Base-by-base conservation (phyloP, 2,797 vertebrate species). In the Zenarchopterus dispar region DNA sequence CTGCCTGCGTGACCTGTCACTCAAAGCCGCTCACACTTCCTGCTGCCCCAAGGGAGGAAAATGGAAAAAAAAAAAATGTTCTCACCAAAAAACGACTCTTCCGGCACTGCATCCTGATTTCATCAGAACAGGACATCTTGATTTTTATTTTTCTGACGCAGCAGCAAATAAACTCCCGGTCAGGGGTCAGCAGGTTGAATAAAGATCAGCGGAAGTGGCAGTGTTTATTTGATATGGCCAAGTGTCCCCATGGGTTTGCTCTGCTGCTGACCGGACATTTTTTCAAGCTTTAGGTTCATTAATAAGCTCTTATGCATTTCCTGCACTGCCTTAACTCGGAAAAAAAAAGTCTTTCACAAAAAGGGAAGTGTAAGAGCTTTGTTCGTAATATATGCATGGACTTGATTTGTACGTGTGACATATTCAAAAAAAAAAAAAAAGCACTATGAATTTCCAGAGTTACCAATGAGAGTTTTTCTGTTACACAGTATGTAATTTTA, bases 21-120 rank as follows among this genome's bases (percentile, higher is more conserved):
- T 86, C 85, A 85, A 42, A 74, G 31, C 52, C 33, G 4, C 72
- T 75, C 62, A 51, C 66, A 67, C 75, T 84, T 84, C 86, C 85
- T 80, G 67, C 65, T 47, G 63, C 54, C 70, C 61, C 52, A 0
- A 39, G 74, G 53, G 6, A 50, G 31, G 67, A 56, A 70, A 28
- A 3, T 1, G 28, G 5, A 28, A 19, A 9, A 11, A 64, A 45
- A 56, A 67, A 66, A 70, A 66, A 65, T 71, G 21, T 44, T 58
- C 48, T 62, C 56, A 22, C 49, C 9, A 21, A 36, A 42, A 43
- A 19, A 42, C n/a, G 11, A 11, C 17, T 53, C 52, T 33, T 50
- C n/a, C 0, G 62, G 53, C 64, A 1, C 21, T n/a, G 56, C 56
- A 60, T 68, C 62, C 68, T 62, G 70, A 52, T 24, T 65, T 78